phyloP scores from a whole-genome alignment of 2,888 invertebrate genomes.

The Drosophila subsilvestris region DNA sequence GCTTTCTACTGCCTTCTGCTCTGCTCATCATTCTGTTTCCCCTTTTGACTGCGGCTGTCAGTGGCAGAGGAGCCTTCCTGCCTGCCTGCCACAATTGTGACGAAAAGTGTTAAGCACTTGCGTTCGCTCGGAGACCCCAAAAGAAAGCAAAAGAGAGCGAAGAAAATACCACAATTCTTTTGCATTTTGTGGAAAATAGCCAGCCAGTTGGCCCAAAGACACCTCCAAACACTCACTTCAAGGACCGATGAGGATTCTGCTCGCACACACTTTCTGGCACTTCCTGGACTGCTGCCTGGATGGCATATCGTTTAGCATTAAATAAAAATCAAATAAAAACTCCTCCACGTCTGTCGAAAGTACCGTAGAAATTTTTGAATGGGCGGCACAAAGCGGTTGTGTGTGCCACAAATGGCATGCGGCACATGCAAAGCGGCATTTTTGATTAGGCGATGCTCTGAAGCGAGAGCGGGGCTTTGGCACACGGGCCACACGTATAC shows the following conservation, averaged over 20 bases:
- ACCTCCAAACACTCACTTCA: neutral
- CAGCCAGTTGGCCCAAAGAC: neutral
- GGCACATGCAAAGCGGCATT: constrained; percentile 71
- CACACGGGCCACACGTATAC: constrained; percentile 41
- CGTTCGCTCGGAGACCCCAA: neutral
- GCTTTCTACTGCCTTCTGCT: too few relatives aligned
- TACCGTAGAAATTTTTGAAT: constrained; percentile 32
- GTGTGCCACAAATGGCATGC: constrained; percentile 56
- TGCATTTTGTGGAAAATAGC: neutral
- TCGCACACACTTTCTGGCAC: neutral
- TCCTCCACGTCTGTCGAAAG: constrained; percentile 34
- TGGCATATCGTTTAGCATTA: constrained; percentile 57
- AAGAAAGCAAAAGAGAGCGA: neutral
- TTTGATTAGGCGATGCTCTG: constrained; percentile 71
- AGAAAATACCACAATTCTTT: neutral
- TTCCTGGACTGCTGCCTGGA: constrained; percentile 14
- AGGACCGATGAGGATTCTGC: neutral
- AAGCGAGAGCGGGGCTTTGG: constrained; percentile 56
- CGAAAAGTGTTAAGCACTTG: constrained; percentile 43
- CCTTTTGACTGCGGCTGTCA: constrained; percentile 60
- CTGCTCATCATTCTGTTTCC: neutral
- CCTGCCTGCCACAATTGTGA: constrained; percentile 31
- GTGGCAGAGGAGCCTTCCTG: constrained; percentile 30
- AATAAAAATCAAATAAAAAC: constrained; percentile 64
- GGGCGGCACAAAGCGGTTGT: constrained; percentile 49